Evolutionary conservation across 92 coral and sea anemone genomes (phyloP), one percentile per base, ranked within the genome.

Genomic region (Palythoa grandis): DNA sequence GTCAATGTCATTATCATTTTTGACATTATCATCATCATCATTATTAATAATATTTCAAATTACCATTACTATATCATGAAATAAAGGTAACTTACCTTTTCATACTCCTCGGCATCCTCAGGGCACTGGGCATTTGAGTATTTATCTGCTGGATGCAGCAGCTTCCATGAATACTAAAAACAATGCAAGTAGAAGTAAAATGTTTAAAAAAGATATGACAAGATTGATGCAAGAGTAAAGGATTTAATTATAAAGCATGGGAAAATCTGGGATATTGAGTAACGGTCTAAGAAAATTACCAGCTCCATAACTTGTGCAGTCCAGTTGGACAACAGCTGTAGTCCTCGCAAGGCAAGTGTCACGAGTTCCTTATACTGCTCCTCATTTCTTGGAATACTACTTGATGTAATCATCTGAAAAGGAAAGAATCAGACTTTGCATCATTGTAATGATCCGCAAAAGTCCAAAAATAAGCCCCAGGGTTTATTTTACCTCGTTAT

Each of bases 141-240:
- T 76, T 93, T 97, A 93, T 97, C 99, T 43, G 95, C 91, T 17
- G 99, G 99, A 67, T 97, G 99, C 17, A 97, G 96, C 87, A 97
- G 77, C 80, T 97, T 97, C 99, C 99, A 97, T 4, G 99, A 97
- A 88, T 97, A 97, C 99, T 97, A 48, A 20, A 61, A 17, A n/a
- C 22, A 63, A 63, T 1, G 1, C 11, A 19, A 6, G 29, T 2
- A 16, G 68, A 16, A 61, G 16, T 0, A 14, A 56, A 1, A 14
- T 35, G 14, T 22, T 4, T 17, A 16, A 7, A 19, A 61, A 3
- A 61, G 9, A 61, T 4, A 15, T 61, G 9, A 56, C 19, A 3
- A 56, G 61, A 56, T 56, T 56, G 61, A 12, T 56, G 19, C 19
- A 43, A 5, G 50, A 43, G 9, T 43, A 43, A 43, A 43, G 50